Conservation (phyloP, 2,113 vertebrate genomes). For the Protobothrops flavoviridis region DNA sequence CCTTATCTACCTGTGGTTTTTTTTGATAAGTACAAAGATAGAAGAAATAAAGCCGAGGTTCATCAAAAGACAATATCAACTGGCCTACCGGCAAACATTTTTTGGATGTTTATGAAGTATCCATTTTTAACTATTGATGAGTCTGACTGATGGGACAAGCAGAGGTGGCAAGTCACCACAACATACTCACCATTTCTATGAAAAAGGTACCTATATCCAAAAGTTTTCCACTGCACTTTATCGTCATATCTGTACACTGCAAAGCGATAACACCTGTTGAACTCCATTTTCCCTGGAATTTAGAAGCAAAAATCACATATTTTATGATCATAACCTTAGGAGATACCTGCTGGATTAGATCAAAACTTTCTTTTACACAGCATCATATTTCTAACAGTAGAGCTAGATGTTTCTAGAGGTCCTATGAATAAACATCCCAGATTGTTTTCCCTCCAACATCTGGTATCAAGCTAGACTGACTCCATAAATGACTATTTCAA, state of each 20-base stretch:
- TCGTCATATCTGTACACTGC: constrained; percentile 40
- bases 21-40: background rate
- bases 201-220: constrained; percentile 47
- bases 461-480: background rate
- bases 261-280: constrained; percentile 29
- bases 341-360: background rate
- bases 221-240: constrained; percentile 41
- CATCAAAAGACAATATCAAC: background rate
- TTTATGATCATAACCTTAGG: background rate
- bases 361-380: background rate
- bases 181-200: constrained; percentile 45
- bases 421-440: background rate
- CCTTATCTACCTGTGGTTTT: background rate
- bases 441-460: background rate
- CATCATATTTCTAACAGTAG: background rate
- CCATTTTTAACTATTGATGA: too few species aligned
- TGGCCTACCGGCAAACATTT: background rate
- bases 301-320: background rate
- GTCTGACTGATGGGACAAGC: too few species aligned
- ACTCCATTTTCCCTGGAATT: background rate
- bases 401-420: background rate
- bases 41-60: background rate
- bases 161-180: background rate
- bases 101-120: background rate
- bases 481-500: background rate